Conservation (phyloP, 2,888 invertebrate species). For the Drosophila picticornis region DNA sequence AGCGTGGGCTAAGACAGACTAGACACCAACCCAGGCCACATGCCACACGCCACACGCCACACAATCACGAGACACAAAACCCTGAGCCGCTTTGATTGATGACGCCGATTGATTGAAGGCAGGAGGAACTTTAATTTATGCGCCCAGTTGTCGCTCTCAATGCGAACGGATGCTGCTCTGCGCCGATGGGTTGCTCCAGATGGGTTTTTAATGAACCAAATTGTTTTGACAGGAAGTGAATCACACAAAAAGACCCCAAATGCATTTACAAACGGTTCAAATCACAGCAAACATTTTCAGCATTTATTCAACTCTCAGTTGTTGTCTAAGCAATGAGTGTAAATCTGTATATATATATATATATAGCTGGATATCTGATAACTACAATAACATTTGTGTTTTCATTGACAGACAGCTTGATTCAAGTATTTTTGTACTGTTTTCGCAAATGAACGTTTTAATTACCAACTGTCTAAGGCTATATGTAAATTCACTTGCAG, state of each 20-base stretch:
- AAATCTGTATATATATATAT: neutral
- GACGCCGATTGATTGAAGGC: constrained; percentile 49
- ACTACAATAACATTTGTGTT: neutral
- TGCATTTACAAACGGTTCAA: constrained; percentile 4
- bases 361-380: neutral
- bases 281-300: neutral
- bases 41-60: neutral
- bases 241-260: neutral
- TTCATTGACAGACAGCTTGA: neutral
- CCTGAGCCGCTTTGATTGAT: constrained; percentile 49
- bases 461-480: neutral
- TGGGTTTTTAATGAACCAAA: constrained; percentile 50
- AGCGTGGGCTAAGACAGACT: constrained; percentile 45
- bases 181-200: constrained; percentile 7
- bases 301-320: neutral
- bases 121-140: constrained; percentile 51
- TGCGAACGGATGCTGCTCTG: constrained; percentile 34
- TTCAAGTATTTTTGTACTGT: neutral
- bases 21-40: constrained; percentile 7
- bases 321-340: neutral
- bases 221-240: constrained; percentile 36
- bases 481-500: too few species aligned
- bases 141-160: constrained; percentile 1
- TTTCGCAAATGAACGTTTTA: neutral
- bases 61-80: neutral